phyloP scores from a whole-genome alignment of 1,140 invertebrate genomes.

The Trigoniulus corallinus region DNA sequence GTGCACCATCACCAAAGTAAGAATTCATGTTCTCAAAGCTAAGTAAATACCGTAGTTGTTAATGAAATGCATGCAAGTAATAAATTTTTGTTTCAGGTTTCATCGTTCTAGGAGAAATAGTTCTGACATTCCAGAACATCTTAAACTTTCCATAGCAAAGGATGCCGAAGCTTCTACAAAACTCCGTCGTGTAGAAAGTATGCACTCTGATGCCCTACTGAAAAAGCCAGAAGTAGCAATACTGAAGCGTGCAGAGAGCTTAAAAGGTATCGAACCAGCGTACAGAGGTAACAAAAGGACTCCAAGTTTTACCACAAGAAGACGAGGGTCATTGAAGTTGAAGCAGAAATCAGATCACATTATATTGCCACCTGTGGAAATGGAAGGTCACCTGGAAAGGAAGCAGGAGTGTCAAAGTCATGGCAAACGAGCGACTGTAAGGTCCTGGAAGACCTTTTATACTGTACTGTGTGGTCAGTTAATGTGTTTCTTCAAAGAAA shows the following conservation, averaged over 20 bases:
- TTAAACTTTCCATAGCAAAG: constrained; percentile 17
- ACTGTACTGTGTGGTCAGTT: constrained; percentile 90
- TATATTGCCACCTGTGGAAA: constrained; percentile 59
- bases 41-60: no score
- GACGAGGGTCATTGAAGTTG: constrained; percentile 73
- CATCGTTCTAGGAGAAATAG: constrained; percentile 22
- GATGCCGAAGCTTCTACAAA: constrained; percentile 10
- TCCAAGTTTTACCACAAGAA: constrained; percentile 80
- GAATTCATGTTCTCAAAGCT: no score
- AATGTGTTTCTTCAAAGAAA: constrained; percentile 94
- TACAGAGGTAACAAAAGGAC: constrained; percentile 55
- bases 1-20: no score
- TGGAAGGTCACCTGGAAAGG: constrained; percentile 77
- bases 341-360: constrained; percentile 39
- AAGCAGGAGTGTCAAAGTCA: constrained; percentile 88
- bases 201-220: constrained; percentile 45
- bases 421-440: constrained; percentile 80
- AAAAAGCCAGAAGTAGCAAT: neutral
- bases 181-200: constrained; percentile 52
- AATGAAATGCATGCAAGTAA: no score
- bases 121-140: neutral
- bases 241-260: constrained; percentile 18
- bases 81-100: no score
- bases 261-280: constrained; percentile 15
- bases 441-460: constrained; percentile 91